These are phyloP conservation scores for Syngnathoides biaculeatus DNA, from an alignment of 2,113 vertebrate genomes.

Conservation along the genomic window DNA sequence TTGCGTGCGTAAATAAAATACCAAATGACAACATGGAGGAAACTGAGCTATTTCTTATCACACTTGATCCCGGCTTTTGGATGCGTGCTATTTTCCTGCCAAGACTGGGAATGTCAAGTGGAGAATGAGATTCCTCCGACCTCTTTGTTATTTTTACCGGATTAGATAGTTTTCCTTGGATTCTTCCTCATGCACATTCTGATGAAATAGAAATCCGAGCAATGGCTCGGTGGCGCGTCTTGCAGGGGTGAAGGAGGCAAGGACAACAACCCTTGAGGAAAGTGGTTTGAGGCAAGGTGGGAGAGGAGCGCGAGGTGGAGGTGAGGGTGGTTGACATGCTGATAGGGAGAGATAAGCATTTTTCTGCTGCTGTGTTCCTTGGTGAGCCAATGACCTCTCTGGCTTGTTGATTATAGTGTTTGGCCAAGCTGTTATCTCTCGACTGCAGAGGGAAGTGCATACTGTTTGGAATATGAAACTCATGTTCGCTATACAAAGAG, in stretches of 20 bases:
- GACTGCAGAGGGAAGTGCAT: slow-evolving; percentile 46
- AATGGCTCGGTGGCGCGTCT: slow-evolving; percentile 20
- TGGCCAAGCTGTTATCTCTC: slow-evolving; percentile 49
- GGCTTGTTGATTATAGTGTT: slow-evolving; percentile 50
- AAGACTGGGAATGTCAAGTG: slow-evolving; percentile 53
- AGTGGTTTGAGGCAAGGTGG: slow-evolving; percentile 31
- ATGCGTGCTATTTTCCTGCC: slow-evolving; percentile 55
- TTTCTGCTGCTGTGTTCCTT: slow-evolving; percentile 50
- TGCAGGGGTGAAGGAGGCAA: slow-evolving; percentile 36
- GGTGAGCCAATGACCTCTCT: slow-evolving; percentile 50
- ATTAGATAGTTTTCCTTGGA: slow-evolving; percentile 33
- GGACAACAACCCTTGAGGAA: slow-evolving; percentile 11
- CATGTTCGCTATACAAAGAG: slow-evolving; percentile 27
- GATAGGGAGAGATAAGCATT: slow-evolving; percentile 55
- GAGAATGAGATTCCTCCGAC: slow-evolving; percentile 63
- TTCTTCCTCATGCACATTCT: slow-evolving; percentile 19
- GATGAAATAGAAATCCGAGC: slow-evolving; percentile 22
- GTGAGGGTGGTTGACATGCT: slow-evolving; percentile 51
- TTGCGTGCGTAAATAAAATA: slow-evolving; percentile 35
- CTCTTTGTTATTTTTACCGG: slow-evolving; percentile 14
- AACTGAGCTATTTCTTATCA: slow-evolving; percentile 69
- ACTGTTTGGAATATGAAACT: slow-evolving; percentile 51
- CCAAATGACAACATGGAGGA: slow-evolving; percentile 54
- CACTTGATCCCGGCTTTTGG: slow-evolving; percentile 57
- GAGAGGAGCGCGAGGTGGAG: slow-evolving; percentile 18